phyloP scores from a whole-genome alignment of 2,888 invertebrate genomes.

The Corbicula japonica region DNA sequence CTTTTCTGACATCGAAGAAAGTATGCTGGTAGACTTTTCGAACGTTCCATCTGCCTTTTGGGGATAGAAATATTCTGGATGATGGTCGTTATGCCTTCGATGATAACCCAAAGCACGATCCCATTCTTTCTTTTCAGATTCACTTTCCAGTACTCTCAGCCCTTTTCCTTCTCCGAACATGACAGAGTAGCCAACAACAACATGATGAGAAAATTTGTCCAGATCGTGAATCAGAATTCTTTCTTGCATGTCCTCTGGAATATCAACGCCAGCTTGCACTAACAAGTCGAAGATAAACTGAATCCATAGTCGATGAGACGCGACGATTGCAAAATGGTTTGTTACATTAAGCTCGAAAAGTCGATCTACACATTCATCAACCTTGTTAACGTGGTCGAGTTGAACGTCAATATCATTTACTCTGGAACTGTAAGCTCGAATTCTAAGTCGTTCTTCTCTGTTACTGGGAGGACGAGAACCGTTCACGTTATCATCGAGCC shows the following conservation, averaged over 20 bases:
- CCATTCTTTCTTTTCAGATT: constrained; percentile 30
- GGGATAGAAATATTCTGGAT: constrained; percentile 32
- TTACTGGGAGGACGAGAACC: neutral
- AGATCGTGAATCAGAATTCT: constrained; percentile 28
- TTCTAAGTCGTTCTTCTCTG: neutral
- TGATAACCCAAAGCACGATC: constrained; percentile 27
- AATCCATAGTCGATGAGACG: constrained; percentile 32
- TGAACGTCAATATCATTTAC: no score
- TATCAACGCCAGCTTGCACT: neutral
- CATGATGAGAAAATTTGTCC: constrained; percentile 23
- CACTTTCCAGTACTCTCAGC: neutral
- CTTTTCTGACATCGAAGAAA: neutral
- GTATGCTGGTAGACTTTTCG: constrained; percentile 1
- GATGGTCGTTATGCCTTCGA: constrained; percentile 24
- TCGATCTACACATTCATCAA: neutral
- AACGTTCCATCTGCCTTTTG: constrained; percentile 8
- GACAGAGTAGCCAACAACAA: constrained; percentile 34
- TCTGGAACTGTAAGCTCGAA: neutral
- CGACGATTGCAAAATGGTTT: constrained; percentile 13
- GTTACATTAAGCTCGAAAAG: constrained; percentile 10
- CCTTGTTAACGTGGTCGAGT: neutral
- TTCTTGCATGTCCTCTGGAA: constrained; percentile 14
- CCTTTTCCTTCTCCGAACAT: constrained; percentile 23
- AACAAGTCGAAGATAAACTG: neutral
- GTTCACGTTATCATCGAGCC: neutral